Conservation (phyloP, 2,113 vertebrate genomes). For the Tetrax tetrax region DNA sequence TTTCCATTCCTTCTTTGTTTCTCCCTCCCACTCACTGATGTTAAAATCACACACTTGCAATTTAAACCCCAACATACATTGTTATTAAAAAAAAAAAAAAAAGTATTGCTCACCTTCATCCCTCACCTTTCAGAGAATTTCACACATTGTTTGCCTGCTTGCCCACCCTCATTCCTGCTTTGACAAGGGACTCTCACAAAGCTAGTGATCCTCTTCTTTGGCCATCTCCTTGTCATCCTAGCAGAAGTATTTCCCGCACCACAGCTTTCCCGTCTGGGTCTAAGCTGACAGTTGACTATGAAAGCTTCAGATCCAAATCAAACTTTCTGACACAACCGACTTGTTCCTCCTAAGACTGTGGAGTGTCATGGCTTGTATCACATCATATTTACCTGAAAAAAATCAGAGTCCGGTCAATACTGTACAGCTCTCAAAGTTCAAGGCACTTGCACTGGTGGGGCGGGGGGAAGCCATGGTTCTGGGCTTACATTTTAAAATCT, state of each 20-base stretch:
- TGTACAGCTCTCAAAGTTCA: neutral
- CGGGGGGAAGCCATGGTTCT: accelerated
- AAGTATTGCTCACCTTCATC: neutral
- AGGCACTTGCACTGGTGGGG: accelerated
- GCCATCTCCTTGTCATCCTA: constrained; percentile 3
- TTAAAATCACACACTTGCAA: neutral
- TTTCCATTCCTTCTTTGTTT: constrained; percentile 16
- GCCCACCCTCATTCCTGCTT: neutral
- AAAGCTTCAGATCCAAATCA: constrained; percentile 44
- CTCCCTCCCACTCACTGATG: neutral
- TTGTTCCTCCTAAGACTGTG: neutral
- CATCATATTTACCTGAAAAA: neutral
- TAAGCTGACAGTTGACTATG: constrained; percentile 47
- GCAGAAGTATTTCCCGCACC: neutral
- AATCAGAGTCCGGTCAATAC: neutral
- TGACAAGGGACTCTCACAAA: constrained; percentile 9
- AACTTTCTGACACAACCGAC: neutral
- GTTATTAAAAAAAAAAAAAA: neutral
- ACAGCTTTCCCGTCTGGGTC: neutral
- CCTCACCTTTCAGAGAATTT: neutral
- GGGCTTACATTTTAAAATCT: neutral
- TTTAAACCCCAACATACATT: neutral
- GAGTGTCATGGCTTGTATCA: neutral
- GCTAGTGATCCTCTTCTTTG: constrained; percentile 8
- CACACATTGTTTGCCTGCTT: neutral